phyloP scores from a whole-genome alignment of 2,113 vertebrate species.

The Monarcha castaneiventris region DNA sequence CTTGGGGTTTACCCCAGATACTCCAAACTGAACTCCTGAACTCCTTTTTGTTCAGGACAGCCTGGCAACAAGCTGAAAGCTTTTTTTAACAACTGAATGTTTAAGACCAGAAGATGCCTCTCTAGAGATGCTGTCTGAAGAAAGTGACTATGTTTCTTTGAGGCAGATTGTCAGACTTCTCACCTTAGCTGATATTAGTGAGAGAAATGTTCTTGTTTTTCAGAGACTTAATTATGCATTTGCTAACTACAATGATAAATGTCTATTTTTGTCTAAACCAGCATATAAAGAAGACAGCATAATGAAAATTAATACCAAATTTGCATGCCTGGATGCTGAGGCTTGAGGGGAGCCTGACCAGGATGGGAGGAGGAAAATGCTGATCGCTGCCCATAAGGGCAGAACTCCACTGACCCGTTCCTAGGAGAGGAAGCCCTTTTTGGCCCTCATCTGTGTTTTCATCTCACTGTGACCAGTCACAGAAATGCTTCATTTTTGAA shows the following conservation, averaged over 20 bases:
- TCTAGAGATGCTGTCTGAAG: background rate
- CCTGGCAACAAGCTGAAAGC: background rate
- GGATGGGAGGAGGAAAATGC: background rate
- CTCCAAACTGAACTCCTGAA: too few relatives aligned
- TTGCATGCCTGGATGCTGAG: background rate
- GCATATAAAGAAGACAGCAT: background rate
- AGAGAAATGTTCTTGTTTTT: conserved; percentile 8
- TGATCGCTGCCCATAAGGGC: background rate
- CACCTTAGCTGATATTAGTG: background rate
- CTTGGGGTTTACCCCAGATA: background rate
- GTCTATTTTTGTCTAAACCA: conserved; percentile 8
- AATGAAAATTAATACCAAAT: background rate
- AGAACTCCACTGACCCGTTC: background rate
- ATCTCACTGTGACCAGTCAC: background rate
- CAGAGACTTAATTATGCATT: conserved; percentile 14
- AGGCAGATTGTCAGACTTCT: conserved; percentile 1
- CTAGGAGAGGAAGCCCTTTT: background rate
- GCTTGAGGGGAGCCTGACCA: background rate
- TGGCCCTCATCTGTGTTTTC: background rate
- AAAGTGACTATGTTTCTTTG: background rate
- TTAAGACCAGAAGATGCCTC: background rate
- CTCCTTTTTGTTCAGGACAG: background rate
- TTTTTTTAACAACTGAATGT: background rate
- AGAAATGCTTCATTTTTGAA: background rate
- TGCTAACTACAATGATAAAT: conserved; percentile 22